These are phyloP conservation scores for Xenops minutus DNA, from an alignment of 2,797 vertebrate species.

Conservation along the genomic window DNA sequence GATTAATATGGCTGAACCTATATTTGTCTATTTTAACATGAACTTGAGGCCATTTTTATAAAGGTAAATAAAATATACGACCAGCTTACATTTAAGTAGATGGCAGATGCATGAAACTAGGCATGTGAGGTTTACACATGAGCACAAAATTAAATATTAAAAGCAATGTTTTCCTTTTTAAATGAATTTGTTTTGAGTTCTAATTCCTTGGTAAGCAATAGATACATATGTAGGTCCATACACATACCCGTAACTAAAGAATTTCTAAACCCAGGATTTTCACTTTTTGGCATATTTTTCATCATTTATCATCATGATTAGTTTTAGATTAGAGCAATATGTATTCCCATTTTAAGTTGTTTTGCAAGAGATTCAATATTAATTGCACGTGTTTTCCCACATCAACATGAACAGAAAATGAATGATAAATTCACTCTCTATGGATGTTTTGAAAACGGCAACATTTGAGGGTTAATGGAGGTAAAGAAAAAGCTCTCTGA, in stretches of 20 bases:
- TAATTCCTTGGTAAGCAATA: background rate
- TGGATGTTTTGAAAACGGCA: slow-evolving; percentile 37
- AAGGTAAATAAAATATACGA: background rate
- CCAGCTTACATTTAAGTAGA: background rate
- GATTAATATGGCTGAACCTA: background rate
- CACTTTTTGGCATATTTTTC: slow-evolving; percentile 46
- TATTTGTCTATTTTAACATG: background rate
- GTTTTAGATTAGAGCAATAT: slow-evolving; percentile 56
- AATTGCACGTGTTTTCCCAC: slow-evolving; percentile 65
- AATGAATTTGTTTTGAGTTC: background rate
- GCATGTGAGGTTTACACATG: background rate
- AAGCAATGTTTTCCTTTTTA: background rate
- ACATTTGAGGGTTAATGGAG: slow-evolving; percentile 66
- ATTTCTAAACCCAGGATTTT: background rate
- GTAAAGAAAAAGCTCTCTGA: slow-evolving; percentile 47
- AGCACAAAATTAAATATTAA: background rate
- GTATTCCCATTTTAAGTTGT: slow-evolving; percentile 53
- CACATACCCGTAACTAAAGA: background rate
- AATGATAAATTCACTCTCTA: slow-evolving; percentile 53
- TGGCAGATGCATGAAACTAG: background rate
- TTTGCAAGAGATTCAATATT: slow-evolving; percentile 56
- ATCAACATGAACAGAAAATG: slow-evolving; percentile 55
- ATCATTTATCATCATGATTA: slow-evolving; percentile 54
- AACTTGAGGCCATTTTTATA: background rate
- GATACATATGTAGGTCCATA: background rate